These are phyloP conservation scores for Anarhynchus alexandrinus DNA, from an alignment of 2,113 vertebrate genomes.

Conservation along the genomic window DNA sequence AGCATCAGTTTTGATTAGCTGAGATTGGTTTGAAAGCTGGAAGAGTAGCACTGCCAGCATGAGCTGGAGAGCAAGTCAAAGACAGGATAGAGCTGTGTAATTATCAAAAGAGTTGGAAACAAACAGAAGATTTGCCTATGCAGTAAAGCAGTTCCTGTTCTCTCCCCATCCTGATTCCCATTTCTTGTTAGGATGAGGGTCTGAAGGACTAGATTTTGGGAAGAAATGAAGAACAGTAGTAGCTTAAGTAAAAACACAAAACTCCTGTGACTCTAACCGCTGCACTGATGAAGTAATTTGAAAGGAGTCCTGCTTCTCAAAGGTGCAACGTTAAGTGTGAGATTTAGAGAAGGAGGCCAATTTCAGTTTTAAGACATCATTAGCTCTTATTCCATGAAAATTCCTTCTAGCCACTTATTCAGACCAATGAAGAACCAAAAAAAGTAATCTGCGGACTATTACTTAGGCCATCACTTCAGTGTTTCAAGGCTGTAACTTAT, in stretches of 20 bases:
- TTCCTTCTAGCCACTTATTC: not conserved
- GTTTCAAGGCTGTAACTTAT: slow-evolving; percentile 40
- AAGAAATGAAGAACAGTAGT: not conserved
- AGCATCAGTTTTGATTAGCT: not conserved
- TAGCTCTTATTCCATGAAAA: not conserved
- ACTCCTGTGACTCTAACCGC: not conserved
- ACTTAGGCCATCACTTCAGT: not conserved
- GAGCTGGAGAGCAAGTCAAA: not conserved
- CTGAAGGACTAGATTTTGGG: not conserved
- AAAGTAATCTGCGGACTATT: not conserved
- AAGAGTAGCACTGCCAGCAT: not conserved
- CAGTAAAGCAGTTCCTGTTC: not conserved
- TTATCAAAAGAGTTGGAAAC: not conserved
- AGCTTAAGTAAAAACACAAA: not conserved
- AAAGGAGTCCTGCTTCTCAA: not conserved
- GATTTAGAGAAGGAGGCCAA: not conserved
- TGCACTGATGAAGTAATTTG: not conserved
- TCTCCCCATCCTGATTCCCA: not conserved
- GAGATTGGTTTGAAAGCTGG: not conserved
- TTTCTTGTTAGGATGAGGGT: not conserved
- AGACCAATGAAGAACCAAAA: not conserved
- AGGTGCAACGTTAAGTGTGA: not conserved
- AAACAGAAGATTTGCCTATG: not conserved
- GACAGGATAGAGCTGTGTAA: not conserved
- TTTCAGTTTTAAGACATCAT: not conserved